A percentile compares a stretch with the other conserved stretches of the same genome.
phyloP scores from a whole-genome alignment of 2,888 invertebrate genomes.

The Neuroscelio doddi region DNA sequence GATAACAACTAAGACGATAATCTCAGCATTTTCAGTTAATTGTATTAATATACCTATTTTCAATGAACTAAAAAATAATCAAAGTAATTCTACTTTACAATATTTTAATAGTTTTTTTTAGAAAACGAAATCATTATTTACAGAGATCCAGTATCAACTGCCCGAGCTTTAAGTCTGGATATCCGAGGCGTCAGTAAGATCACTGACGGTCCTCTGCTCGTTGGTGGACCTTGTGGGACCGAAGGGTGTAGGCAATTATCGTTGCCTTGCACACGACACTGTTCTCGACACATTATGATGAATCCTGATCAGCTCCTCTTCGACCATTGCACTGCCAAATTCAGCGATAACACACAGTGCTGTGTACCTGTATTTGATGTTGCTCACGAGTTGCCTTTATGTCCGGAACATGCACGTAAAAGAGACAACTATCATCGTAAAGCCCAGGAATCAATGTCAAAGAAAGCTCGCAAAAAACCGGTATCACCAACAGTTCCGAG shows the following conservation, averaged over 20 bases:
- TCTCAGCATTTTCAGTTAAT: too few relatives aligned
- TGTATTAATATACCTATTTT: too few relatives aligned
- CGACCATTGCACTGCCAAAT: conserved; percentile 86
- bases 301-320: conserved; percentile 89
- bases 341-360: conserved; percentile 85
- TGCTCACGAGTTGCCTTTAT: conserved; percentile 86
- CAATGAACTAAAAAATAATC: too few relatives aligned
- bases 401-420: conserved; percentile 88
- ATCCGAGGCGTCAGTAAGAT: conserved; percentile 51
- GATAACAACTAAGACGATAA: too few relatives aligned
- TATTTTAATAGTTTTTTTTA: neutral
- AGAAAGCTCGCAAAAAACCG: conserved; percentile 79
- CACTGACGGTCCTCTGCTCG: conserved; percentile 59
- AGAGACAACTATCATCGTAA: conserved; percentile 87
- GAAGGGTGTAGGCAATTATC: conserved; percentile 73
- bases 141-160: conserved; percentile 61
- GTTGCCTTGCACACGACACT: conserved; percentile 86
- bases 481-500: conserved; percentile 75
- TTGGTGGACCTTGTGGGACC: conserved; percentile 63
- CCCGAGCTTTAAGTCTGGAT: conserved; percentile 51
- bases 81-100: too few relatives aligned
- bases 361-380: conserved; percentile 86
- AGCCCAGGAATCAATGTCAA: conserved; percentile 84
- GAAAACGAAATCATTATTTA: conserved; percentile 36
- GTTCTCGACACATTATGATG: conserved; percentile 87